Percentiles rank a stretch among this genome's conserved stretches.
phyloP scores from a whole-genome alignment of 1,140 invertebrate species.

The Drosophila pallidifrons region DNA sequence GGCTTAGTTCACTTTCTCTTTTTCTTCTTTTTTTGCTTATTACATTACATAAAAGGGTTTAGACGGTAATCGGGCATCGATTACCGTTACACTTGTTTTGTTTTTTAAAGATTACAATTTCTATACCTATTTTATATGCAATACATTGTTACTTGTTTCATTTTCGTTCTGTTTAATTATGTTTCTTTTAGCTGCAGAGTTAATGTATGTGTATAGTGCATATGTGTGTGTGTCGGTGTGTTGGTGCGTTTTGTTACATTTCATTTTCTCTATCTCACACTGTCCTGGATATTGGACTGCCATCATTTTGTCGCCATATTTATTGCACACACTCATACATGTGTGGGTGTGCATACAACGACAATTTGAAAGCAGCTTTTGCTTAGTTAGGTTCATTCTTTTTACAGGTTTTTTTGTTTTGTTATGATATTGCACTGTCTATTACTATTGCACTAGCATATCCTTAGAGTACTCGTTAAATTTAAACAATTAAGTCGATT shows the following conservation, averaged over 20 bases:
- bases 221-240: conserved; percentile 20
- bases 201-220: conserved; percentile 32
- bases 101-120: conserved; percentile 37
- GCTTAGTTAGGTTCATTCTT: conserved; percentile 14
- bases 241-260: conserved; percentile 43
- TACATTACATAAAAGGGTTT: conserved; percentile 52
- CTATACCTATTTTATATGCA: conserved; percentile 42
- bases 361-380: not conserved
- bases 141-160: conserved; percentile 33
- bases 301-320: not conserved
- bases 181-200: conserved; percentile 37
- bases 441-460: conserved; percentile 45
- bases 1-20: conserved; percentile 58
- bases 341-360: not conserved
- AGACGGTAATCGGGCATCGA: conserved; percentile 8
- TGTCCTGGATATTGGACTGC: conserved; percentile 25
- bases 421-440: conserved; percentile 42
- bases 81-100: conserved; percentile 30
- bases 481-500: conserved; percentile 40
- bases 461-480: conserved; percentile 25
- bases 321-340: not conserved
- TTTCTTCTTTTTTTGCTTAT: conserved; percentile 40
- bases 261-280: conserved; percentile 29
- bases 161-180: conserved; percentile 1
- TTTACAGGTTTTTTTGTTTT: conserved; percentile 32